A percentile compares a stretch with the other conserved stretches of the same genome.
phyloP scores from a whole-genome alignment of 2,797 vertebrate genomes.

The Perodicticus potto region DNA sequence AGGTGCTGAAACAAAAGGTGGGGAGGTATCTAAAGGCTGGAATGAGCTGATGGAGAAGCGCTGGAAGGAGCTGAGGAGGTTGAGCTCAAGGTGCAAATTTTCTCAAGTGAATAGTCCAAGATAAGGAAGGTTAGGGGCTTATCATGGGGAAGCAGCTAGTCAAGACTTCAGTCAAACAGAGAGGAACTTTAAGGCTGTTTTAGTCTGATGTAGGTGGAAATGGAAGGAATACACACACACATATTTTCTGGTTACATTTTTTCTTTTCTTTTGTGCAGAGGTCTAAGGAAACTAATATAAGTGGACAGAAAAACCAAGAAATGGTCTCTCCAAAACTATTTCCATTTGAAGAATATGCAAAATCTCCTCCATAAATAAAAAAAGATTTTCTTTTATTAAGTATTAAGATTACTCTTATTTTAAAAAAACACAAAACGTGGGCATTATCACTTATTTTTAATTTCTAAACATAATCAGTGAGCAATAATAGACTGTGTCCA shows the following conservation, averaged over 20 bases:
- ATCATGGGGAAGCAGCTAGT: neutral
- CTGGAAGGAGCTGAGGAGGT: accelerated
- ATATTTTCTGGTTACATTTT: neutral
- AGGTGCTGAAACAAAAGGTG: neutral
- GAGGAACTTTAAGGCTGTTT: neutral
- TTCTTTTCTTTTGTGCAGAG: neutral
- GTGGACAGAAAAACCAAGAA: neutral
- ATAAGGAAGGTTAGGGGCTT: neutral
- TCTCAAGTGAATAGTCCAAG: neutral
- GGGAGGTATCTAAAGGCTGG: neutral
- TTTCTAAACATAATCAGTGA: neutral
- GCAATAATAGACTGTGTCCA: neutral
- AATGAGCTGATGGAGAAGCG: neutral
- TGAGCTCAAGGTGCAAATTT: neutral
- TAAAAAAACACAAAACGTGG: neutral
- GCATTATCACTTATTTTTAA: neutral
- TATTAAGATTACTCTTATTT: no score
- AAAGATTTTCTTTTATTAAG: no score
- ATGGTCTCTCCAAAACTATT: neutral
- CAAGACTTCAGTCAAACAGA: neutral
- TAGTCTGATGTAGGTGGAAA: neutral
- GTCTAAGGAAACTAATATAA: neutral
- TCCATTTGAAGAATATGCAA: neutral
- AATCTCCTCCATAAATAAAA: neutral
- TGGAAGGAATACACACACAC: neutral